Percentiles rank a stretch among this genome's conserved stretches.
phyloP scores from a whole-genome alignment of 2,888 invertebrate species.

The Siphlonurus alternatus region DNA sequence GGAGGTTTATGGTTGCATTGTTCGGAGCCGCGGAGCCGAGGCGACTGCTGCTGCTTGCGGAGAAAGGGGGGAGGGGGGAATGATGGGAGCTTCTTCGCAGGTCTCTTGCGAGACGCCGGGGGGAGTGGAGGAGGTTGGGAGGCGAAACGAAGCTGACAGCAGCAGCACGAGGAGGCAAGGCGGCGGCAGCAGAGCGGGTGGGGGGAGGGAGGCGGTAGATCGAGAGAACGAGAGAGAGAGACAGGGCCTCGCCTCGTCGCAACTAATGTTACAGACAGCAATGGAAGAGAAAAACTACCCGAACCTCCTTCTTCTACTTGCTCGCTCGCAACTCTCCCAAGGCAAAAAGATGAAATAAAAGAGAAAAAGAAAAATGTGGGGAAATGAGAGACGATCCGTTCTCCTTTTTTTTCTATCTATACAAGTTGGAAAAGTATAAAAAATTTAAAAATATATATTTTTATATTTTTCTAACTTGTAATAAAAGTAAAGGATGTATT shows the following conservation, averaged over 20 bases:
- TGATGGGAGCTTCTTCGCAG: neutral
- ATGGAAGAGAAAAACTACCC: constrained; percentile 17
- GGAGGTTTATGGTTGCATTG: neutral
- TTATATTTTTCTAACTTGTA: too few relatives aligned
- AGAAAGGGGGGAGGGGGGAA: neutral
- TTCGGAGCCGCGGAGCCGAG: neutral
- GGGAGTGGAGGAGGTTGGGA: constrained; percentile 12
- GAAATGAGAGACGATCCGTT: neutral
- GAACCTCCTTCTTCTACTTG: constrained; percentile 3
- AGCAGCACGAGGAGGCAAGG: constrained; percentile 23
- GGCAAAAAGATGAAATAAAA: constrained; percentile 7
- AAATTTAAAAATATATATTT: too few relatives aligned
- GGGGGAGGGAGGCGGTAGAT: constrained; percentile 5
- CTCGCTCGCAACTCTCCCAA: constrained; percentile 14
- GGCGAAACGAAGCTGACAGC: constrained; percentile 16
- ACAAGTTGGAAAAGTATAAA: too few relatives aligned
- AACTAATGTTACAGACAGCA: constrained; percentile 17
- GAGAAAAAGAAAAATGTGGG: constrained; percentile 10
- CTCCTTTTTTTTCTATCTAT: too few relatives aligned
- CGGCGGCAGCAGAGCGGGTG: constrained; percentile 11
- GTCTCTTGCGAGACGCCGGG: constrained; percentile 3
- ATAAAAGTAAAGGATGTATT: too few relatives aligned
- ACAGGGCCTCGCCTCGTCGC: constrained; percentile 13
- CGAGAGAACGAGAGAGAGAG: constrained; percentile 8
- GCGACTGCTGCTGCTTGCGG: neutral